A percentile compares a stretch with the other conserved stretches of the same genome.
Conservation (phyloP, 2,113 vertebrate species). For the Meleagris gallopavo region DNA sequence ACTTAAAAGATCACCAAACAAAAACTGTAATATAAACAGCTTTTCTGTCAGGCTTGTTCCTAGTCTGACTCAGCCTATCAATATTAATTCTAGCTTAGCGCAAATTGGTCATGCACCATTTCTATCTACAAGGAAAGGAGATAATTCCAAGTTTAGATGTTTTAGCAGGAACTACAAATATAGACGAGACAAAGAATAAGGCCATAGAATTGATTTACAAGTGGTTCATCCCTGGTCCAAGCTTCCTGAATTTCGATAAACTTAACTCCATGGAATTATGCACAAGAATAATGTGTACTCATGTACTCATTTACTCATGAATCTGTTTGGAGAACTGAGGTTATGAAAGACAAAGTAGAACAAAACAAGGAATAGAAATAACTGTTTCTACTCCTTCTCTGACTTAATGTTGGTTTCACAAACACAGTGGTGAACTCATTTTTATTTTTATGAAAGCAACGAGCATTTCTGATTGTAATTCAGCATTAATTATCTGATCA, state of each 20-base stretch:
- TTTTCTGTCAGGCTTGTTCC: neutral
- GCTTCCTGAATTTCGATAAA: conserved; percentile 20
- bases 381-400: conserved; percentile 34
- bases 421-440: conserved; percentile 50
- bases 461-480: conserved; percentile 18
- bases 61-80: neutral
- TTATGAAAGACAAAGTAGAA: conserved; percentile 34
- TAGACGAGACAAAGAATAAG: neutral
- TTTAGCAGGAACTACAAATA: neutral
- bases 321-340: conserved; percentile 33
- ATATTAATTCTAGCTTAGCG: neutral
- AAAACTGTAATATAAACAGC: neutral
- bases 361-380: conserved; percentile 43
- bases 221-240: conserved; percentile 21
- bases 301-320: neutral
- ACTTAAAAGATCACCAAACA: neutral
- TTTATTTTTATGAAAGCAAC: conserved; percentile 11
- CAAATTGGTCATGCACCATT: neutral
- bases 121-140: neutral
- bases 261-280: conserved; percentile 18
- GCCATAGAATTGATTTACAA: neutral
- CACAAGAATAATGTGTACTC: conserved; percentile 13
- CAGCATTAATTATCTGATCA: conserved; percentile 42
- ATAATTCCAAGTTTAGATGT: neutral
- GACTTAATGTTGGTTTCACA: conserved; percentile 36